These are phyloP conservation scores for Halcyon leucocephala DNA, from an alignment of 2,797 vertebrate species.

Conservation along the genomic window DNA sequence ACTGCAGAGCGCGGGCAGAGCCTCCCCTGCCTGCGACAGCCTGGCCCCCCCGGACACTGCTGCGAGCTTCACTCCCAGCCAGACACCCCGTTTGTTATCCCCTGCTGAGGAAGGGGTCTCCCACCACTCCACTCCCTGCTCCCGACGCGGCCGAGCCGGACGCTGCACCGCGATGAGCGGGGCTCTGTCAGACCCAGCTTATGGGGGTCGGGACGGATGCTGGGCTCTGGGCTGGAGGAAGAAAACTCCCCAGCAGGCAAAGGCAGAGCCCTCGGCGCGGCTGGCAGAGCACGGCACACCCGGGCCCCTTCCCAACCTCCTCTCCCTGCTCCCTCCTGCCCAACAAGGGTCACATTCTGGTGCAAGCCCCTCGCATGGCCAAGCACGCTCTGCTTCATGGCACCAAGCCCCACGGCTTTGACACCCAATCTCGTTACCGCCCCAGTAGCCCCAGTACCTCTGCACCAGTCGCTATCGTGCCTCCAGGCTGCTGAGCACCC, in stretches of 20 bases:
- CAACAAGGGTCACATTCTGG: accelerated
- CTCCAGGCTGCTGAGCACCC: not conserved
- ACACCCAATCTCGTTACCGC: accelerated
- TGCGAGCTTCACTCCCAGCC: not conserved
- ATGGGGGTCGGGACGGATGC: accelerated
- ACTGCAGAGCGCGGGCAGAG: accelerated
- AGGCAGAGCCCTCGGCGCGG: not conserved
- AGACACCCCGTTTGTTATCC: accelerated
- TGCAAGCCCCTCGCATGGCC: not conserved
- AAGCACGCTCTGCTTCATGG: accelerated
- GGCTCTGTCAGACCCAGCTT: not conserved
- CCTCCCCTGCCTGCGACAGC: not conserved
- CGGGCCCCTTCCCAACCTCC: accelerated
- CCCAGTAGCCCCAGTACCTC: not conserved
- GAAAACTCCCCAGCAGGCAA: accelerated
- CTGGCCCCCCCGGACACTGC: accelerated
- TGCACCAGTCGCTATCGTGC: accelerated
- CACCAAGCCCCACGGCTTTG: accelerated
- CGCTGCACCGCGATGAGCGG: accelerated
- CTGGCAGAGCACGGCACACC: not conserved
- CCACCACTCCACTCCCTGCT: not conserved
- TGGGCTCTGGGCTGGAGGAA: not conserved
- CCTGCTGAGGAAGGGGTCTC: not conserved
- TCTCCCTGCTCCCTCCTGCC: not conserved
- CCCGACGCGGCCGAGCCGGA: accelerated